Evolutionary conservation across 2,888 invertebrate genomes (phyloP), one percentile per base, ranked within the genome.

Genomic region (Artemia sp.): DNA sequence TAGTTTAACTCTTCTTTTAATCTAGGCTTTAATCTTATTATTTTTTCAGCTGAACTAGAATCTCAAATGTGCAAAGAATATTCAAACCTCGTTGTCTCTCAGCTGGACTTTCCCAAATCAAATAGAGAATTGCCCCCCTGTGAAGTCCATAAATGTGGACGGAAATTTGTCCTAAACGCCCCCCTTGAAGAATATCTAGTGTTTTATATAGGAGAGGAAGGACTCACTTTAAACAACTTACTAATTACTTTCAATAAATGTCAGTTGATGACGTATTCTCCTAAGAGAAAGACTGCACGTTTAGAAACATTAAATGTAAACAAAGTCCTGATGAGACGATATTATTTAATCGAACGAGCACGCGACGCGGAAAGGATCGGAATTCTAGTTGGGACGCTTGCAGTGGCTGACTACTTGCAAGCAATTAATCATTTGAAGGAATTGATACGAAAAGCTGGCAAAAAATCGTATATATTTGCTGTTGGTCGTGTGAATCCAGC

Each of bases 401-500:
- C 90, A 5, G 88, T 93, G 11, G 83, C 86, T 70, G 86, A 89
- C 74, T 91, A 88, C 74, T 81, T 88, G 64, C 83, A 85, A 70
- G 85, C 89, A 10, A 86, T 94, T 11, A 82, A 82, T n/a, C 82
- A 86, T 70, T 79, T 93, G 74, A 87, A 89, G 77, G 78, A 82
- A 69, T 80, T 92, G 69, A 85, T 92, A 58, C 85, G 84, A 75
- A 78, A 82, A 2, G 86, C 87, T 70, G 87, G 87, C 0, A 94
- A 93, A 76, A 93, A 91, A 77, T 86, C 87, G 73, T 95, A 96
- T 76, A 86, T 92, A 67, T 85, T 97, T 70, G 90, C 90, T 50
- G 90, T 97, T 70, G 97, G 96, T 8, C 93, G 94, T 78, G 88
- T 94, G 5, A 96, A 92, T 81, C 88, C 90, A 12, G 88, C 92